phyloP scores from a whole-genome alignment of 64 coral and sea anemone species.

The Stichodactyla mertensii region DNA sequence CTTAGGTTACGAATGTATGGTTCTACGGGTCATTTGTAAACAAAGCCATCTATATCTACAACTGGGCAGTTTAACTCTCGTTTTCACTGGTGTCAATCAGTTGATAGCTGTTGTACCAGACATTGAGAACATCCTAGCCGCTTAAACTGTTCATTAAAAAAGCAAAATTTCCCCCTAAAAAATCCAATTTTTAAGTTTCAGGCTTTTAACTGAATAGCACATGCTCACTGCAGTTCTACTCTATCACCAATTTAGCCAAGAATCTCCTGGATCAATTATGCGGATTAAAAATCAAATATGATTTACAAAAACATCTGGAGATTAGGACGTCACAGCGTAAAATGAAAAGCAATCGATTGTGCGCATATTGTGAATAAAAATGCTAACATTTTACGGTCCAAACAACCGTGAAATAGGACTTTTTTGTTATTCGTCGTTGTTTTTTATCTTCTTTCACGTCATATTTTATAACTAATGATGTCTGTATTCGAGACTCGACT shows the following conservation, averaged over 20 bases:
- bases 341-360: background rate
- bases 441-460: background rate
- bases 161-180: background rate
- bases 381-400: background rate
- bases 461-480: background rate
- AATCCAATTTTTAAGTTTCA: background rate
- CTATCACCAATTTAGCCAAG: background rate
- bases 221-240: background rate
- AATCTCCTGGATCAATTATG: background rate
- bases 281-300: background rate
- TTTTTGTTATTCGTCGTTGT: background rate
- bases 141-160: background rate
- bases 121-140: no score
- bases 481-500: background rate
- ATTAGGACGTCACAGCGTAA: background rate
- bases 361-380: background rate
- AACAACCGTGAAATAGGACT: background rate
- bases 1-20: background rate
- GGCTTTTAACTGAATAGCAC: no score
- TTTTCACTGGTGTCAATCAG: background rate
- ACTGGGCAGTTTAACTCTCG: background rate
- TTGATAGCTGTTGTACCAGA: background rate
- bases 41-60: background rate
- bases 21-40: background rate
- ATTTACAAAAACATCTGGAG: slow-evolving; percentile 1